Evolutionary conservation across 2,888 invertebrate species (phyloP).

Genomic region (Himalopsyche anomala): DNA sequence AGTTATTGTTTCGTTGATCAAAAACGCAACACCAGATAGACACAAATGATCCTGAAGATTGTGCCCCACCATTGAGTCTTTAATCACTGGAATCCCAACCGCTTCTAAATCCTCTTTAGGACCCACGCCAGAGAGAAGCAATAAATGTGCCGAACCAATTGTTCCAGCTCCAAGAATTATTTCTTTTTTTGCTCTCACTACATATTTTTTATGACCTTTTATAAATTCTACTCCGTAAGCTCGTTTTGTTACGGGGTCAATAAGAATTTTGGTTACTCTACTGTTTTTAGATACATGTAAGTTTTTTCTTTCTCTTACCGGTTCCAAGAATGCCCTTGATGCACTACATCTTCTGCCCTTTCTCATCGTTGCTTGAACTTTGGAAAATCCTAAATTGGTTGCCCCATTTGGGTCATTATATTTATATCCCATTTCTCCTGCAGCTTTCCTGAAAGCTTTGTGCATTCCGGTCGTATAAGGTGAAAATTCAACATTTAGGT

Average conservation of each 20-base stretch:
- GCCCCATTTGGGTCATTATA: slow-evolving; percentile 85
- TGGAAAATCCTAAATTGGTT: slow-evolving; percentile 81
- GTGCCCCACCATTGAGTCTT: slow-evolving; percentile 85
- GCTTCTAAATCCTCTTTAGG: slow-evolving; percentile 79
- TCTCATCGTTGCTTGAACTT: slow-evolving; percentile 83
- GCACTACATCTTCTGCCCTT: slow-evolving; percentile 87
- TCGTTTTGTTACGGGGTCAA: slow-evolving; percentile 78
- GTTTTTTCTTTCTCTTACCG: slow-evolving; percentile 80
- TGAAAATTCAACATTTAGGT: slow-evolving; percentile 82
- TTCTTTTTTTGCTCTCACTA: slow-evolving; percentile 81
- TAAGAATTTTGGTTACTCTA: slow-evolving; percentile 81
- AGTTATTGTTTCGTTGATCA: slow-evolving; percentile 82
- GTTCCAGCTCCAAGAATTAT: slow-evolving; percentile 88
- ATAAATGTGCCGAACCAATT: slow-evolving; percentile 89
- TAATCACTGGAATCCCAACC: slow-evolving; percentile 79
- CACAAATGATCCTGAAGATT: slow-evolving; percentile 90
- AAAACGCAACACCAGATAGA: slow-evolving; percentile 83
- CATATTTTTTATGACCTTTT: slow-evolving; percentile 77
- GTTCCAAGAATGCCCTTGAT: slow-evolving; percentile 86
- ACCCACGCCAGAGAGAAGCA: slow-evolving; percentile 91
- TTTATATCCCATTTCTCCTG: slow-evolving; percentile 82
- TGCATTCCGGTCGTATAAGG: slow-evolving; percentile 81
- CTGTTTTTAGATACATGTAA: slow-evolving; percentile 83
- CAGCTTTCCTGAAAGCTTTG: slow-evolving; percentile 81
- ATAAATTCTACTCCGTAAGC: slow-evolving; percentile 84